A percentile compares a stretch with the other conserved stretches of the same genome.
phyloP scores from a whole-genome alignment of 2,113 vertebrate species.

The Oncorhynchus keta region DNA sequence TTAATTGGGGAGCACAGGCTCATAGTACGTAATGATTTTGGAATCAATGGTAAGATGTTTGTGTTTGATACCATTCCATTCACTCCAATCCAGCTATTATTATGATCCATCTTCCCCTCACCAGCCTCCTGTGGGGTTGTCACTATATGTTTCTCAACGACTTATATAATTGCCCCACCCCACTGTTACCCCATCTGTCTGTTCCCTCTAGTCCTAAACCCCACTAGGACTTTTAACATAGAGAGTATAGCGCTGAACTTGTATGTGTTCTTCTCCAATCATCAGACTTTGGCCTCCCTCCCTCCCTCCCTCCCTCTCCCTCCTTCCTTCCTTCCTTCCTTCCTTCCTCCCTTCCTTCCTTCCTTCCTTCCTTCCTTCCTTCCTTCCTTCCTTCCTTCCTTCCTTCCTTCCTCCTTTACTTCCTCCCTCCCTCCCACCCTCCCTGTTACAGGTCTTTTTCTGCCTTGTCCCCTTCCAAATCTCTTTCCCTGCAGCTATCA shows the following conservation, averaged over 20 bases:
- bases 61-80: no score
- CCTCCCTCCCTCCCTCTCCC: neutral
- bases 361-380: neutral
- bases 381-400: neutral
- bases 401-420: no score
- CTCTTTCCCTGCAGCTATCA: neutral
- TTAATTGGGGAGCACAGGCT: no score
- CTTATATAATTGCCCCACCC: slow-evolving; percentile 38
- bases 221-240: no score
- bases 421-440: neutral
- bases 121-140: slow-evolving; percentile 19
- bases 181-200: slow-evolving; percentile 22
- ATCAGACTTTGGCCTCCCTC: neutral
- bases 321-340: neutral
- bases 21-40: no score
- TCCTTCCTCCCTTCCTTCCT: neutral
- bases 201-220: slow-evolving; percentile 4
- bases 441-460: neutral
- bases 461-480: neutral
- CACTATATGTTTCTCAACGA: slow-evolving; percentile 41
- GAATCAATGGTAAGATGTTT: no score
- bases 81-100: no score
- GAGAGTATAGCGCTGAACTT: neutral
- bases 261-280: slow-evolving; percentile 7
- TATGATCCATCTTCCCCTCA: no score